phyloP scores from a whole-genome alignment of 2,888 invertebrate species.

The Lordiphosa fenestrarum region DNA sequence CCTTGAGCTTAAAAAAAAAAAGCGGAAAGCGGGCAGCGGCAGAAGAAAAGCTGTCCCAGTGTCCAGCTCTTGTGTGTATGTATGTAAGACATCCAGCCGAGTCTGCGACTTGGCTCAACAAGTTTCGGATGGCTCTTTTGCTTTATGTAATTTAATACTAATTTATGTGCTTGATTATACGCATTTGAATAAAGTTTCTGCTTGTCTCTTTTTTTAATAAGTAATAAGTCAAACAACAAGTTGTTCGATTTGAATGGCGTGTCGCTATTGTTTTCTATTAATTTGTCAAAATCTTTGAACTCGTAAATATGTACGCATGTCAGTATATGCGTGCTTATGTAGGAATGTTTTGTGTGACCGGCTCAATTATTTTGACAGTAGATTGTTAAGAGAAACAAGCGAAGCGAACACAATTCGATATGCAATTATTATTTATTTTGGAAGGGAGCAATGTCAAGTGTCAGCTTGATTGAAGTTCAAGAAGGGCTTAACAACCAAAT shows the following conservation, averaged over 20 bases:
- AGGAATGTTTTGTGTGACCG: conserved; percentile 2
- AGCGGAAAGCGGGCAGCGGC: conserved; percentile 26
- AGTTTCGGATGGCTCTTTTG: conserved; percentile 37
- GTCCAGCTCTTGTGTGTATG: conserved; percentile 38
- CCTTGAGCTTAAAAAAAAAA: conserved; percentile 71
- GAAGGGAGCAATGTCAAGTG: conserved; percentile 43
- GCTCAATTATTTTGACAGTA: conserved; percentile 14
- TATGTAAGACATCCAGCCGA: conserved; percentile 53
- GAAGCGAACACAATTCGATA: conserved; percentile 55
- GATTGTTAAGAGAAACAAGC: conserved; percentile 48
- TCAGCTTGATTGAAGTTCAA: conserved; percentile 22
- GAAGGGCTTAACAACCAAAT: not conserved
- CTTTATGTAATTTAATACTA: conserved; percentile 71
- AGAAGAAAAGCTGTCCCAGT: conserved; percentile 23
- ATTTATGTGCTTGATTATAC: conserved; percentile 71
- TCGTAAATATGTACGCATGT: conserved; percentile 54
- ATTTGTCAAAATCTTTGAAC: conserved; percentile 60
- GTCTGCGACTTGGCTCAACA: conserved; percentile 47
- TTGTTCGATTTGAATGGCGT: conserved; percentile 43
- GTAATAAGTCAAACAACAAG: conserved; percentile 41
- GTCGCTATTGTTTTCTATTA: conserved; percentile 57
- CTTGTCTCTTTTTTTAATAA: conserved; percentile 29
- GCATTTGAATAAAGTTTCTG: conserved; percentile 59
- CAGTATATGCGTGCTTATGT: conserved; percentile 10
- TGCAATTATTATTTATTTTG: conserved; percentile 21